phyloP scores from a whole-genome alignment of 2,113 vertebrate species.

The Barbus barbus region DNA sequence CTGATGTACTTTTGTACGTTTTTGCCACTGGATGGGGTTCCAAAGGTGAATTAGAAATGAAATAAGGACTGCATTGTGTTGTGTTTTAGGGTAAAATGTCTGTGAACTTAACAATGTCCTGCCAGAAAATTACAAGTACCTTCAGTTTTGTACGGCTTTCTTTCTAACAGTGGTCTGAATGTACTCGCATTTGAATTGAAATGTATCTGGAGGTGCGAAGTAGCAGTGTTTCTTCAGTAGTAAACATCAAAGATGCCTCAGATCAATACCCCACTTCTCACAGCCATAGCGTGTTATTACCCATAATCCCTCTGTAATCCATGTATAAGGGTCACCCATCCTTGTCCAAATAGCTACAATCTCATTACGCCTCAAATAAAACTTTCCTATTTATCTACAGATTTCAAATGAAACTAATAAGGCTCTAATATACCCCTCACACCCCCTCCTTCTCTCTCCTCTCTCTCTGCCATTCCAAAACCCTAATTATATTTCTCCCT shows the following conservation, averaged over 20 bases:
- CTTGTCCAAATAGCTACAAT: slow-evolving; percentile 93
- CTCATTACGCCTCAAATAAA: slow-evolving; percentile 95
- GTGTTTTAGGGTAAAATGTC: neutral
- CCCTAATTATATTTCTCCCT: slow-evolving; percentile 95
- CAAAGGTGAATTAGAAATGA: neutral
- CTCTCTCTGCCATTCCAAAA: slow-evolving; percentile 36
- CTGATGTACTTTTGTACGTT: too few species aligned
- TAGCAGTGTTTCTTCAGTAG: slow-evolving; percentile 7
- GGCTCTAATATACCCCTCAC: slow-evolving; percentile 85
- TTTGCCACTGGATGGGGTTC: slow-evolving; percentile 39
- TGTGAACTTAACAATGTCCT: neutral
- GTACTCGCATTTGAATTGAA: neutral
- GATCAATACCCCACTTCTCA: slow-evolving; percentile 28
- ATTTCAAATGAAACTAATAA: slow-evolving; percentile 98
- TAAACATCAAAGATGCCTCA: slow-evolving; percentile 24
- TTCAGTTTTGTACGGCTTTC: neutral
- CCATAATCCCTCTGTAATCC: slow-evolving; percentile 82
- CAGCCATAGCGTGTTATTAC: slow-evolving; percentile 65
- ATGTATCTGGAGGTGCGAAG: neutral
- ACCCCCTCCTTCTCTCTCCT: slow-evolving; percentile 23
- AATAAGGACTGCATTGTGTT: neutral
- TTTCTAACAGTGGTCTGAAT: neutral
- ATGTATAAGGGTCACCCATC: slow-evolving; percentile 83
- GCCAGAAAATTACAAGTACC: neutral
- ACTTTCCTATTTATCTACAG: slow-evolving; percentile 95